Base-by-base conservation (phyloP, 2,888 invertebrate genomes). In the Synanthedon tipuliformis region DNA sequence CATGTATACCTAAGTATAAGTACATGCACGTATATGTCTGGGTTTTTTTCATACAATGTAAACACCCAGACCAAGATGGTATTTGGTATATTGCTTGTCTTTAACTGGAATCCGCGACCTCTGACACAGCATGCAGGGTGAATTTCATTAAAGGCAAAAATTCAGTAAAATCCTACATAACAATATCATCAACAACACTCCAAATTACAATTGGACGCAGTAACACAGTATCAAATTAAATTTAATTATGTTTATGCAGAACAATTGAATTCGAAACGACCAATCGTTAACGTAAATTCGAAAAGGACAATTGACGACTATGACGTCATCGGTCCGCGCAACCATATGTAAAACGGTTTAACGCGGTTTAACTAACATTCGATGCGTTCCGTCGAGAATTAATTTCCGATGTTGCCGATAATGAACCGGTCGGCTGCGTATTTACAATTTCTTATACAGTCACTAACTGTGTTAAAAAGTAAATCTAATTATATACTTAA, bases 391-490 rank as follows among this genome's bases (percentile, higher is more conserved):
- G 15, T 58, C 48, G 76, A 68, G 78, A 75, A 78, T 83, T 75
- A 78, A 81, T 81, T 78, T 79, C 72, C 74, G 66, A 80, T 76
- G 71, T 65, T 61, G 69, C 64, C 63, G 71, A 69, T 81, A 81
- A 81, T 81, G 34, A 34, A 34, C 34, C 34, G 34, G 8, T 10
- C 10, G 34, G 34, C 34, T 34, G 34, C 34, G 34, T 10, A 34
- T 34, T 23, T 23, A 23, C 23, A 23, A 5, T 23, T 3, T 34
- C 34, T n/a, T 34, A 10, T 10, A 34, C 0, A 34, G 34, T 34
- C 34, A 34, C 34, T 34, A 34, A 34, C 34, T 10, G 10, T 34
- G 8, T 34, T 7, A 8, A 34, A 34, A 34, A 34, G 10, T 34
- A 34, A 34, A 4, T 34, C 8, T 34, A 34, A 34, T 34, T 34